phyloP scores from a whole-genome alignment of 1,140 invertebrate genomes.

The Zaprionus tsacasi region DNA sequence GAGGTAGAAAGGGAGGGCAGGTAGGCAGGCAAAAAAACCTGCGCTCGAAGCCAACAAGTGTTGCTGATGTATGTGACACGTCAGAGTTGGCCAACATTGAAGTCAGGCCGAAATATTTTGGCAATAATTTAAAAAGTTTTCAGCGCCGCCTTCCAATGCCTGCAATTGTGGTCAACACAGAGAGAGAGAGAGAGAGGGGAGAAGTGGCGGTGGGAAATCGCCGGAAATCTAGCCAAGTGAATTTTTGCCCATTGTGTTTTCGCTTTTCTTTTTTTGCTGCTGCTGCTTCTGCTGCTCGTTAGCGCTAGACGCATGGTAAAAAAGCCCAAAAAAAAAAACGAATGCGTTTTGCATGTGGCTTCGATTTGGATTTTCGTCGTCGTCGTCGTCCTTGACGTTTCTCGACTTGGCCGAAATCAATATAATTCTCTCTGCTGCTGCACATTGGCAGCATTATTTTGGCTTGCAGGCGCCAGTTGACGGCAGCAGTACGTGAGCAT shows the following conservation, averaged over 20 bases:
- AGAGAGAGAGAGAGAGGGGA: slow-evolving; percentile 15
- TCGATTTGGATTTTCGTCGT: slow-evolving; percentile 66
- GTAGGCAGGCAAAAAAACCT: slow-evolving; percentile 20
- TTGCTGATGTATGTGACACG: slow-evolving; percentile 57
- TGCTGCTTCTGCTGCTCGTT: slow-evolving; percentile 13
- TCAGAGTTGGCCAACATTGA: slow-evolving; percentile 51
- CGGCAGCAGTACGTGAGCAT: slow-evolving; percentile 25
- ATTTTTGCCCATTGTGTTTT: slow-evolving; percentile 5
- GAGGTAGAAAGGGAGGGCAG: neutral
- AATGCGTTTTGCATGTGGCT: slow-evolving; percentile 73
- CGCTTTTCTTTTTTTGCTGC: neutral
- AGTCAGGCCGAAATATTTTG: slow-evolving; percentile 50
- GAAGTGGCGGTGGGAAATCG: neutral
- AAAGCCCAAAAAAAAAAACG: slow-evolving; percentile 27
- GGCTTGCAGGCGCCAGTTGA: slow-evolving; percentile 52
- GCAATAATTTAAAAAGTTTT: slow-evolving; percentile 54
- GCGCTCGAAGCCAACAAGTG: slow-evolving; percentile 61
- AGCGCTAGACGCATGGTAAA: slow-evolving; percentile 15
- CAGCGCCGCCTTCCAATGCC: slow-evolving; percentile 22
- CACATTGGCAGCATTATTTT: slow-evolving; percentile 11
- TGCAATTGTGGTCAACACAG: slow-evolving; percentile 41
- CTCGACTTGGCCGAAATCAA: slow-evolving; percentile 63
- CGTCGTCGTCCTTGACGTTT: slow-evolving; percentile 61
- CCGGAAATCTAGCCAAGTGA: neutral
- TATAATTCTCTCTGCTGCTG: slow-evolving; percentile 52